A percentile compares a stretch with the other conserved stretches of the same genome.
Conservation (phyloP, 2,888 invertebrate genomes). For the Heliconius aoede region DNA sequence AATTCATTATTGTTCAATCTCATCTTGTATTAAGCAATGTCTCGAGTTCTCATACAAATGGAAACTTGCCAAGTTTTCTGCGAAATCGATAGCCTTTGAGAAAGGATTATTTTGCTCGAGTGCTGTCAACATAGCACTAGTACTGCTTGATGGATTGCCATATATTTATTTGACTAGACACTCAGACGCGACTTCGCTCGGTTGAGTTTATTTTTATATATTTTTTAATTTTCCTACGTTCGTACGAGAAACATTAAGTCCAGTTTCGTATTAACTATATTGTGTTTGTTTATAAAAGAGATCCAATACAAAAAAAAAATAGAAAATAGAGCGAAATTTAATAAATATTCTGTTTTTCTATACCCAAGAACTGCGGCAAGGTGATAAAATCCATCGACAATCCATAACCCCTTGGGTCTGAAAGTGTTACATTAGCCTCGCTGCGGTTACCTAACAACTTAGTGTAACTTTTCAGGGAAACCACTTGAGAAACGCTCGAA, state of each 20-base stretch:
- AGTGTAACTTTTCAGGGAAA: slow-evolving; percentile 9
- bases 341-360: background rate
- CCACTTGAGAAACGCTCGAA: slow-evolving; percentile 9
- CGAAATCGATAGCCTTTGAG: slow-evolving; percentile 44
- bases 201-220: too few relatives aligned
- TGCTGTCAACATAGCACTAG: background rate
- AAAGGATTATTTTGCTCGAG: slow-evolving; percentile 36
- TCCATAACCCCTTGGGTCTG: slow-evolving; percentile 7
- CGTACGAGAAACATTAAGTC: too few relatives aligned
- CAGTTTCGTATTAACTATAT: too few relatives aligned
- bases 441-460: slow-evolving; percentile 16
- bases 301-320: background rate
- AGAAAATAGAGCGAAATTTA: background rate
- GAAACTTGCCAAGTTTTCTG: slow-evolving; percentile 45
- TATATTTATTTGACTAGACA: background rate
- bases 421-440: slow-evolving; percentile 14
- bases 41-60: slow-evolving; percentile 32
- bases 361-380: background rate
- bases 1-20: slow-evolving; percentile 27
- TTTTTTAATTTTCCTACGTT: too few relatives aligned
- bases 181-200: too few relatives aligned
- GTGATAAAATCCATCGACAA: slow-evolving; percentile 17
- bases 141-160: slow-evolving; percentile 7
- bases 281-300: too few relatives aligned
- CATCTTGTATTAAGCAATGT: slow-evolving; percentile 26